phyloP scores from a whole-genome alignment of 2,797 vertebrate species.

The Rhabdophis nuchalis region DNA sequence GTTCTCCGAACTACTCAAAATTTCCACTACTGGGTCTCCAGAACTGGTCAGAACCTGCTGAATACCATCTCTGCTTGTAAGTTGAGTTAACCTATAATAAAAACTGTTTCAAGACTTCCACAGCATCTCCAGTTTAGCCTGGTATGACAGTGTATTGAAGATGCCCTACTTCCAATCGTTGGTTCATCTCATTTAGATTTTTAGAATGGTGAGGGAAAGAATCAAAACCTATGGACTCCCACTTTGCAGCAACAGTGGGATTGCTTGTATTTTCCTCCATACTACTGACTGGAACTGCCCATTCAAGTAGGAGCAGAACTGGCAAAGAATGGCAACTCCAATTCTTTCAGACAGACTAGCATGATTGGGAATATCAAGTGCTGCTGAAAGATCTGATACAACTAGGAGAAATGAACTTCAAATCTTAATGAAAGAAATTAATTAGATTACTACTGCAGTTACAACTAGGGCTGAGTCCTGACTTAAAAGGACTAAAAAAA shows the following conservation, averaged over 20 bases:
- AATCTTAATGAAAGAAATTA: neutral
- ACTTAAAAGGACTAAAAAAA: neutral
- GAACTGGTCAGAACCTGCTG: too few species aligned
- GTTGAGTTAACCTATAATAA: neutral
- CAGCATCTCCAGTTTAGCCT: neutral
- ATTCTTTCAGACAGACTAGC: neutral
- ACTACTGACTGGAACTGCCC: neutral
- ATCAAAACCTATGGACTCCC: neutral
- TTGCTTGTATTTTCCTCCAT: neutral
- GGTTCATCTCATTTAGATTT: neutral
- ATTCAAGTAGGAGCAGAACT: neutral
- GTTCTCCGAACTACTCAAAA: too few species aligned
- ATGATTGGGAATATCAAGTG: neutral
- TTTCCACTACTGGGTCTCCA: too few species aligned
- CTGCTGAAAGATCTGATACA: neutral
- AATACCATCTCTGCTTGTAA: too few species aligned
- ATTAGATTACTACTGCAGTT: neutral
- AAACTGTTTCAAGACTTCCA: neutral
- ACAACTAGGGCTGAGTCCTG: neutral
- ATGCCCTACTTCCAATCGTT: neutral
- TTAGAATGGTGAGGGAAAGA: neutral
- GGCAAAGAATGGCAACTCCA: neutral
- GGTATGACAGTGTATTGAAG: neutral
- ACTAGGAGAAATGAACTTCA: neutral
- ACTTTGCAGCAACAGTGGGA: neutral